A percentile compares a stretch with the other conserved stretches of the same genome.
Evolutionary conservation across 1,140 invertebrate genomes (phyloP).

Genomic region (Sminthurides bifidus): DNA sequence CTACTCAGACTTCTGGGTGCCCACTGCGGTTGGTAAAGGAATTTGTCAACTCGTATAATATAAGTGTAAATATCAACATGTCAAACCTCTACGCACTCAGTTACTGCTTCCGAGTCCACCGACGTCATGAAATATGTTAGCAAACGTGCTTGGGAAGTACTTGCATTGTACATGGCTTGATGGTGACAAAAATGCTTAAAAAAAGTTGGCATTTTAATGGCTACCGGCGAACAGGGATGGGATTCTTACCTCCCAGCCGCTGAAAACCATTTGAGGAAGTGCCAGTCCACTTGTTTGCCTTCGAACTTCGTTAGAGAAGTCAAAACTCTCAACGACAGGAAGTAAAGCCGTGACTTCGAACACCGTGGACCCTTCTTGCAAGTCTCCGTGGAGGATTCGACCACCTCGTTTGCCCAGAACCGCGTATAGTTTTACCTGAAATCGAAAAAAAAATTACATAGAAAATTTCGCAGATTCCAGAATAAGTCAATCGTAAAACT

Average conservation of each 20-base stretch:
- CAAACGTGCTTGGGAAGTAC: no score
- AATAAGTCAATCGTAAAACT: background rate
- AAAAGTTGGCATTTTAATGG: no score
- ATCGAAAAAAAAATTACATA: slow-evolving; percentile 25
- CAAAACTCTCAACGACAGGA: slow-evolving; percentile 92
- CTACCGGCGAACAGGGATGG: no score
- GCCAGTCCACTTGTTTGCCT: slow-evolving; percentile 93
- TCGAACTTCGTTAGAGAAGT: slow-evolving; percentile 79
- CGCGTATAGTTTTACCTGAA: slow-evolving; percentile 81
- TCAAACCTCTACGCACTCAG: no score
- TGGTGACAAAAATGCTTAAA: no score
- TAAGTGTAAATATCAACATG: no score
- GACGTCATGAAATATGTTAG: no score
- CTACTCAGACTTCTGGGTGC: no score
- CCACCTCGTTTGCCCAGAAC: slow-evolving; percentile 80
- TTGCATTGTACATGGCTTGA: no score
- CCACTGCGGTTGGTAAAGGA: no score
- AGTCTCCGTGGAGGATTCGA: slow-evolving; percentile 74
- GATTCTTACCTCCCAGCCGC: slow-evolving; percentile 82
- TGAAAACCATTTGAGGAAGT: slow-evolving; percentile 87
- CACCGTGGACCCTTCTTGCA: slow-evolving; percentile 71
- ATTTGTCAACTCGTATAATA: no score
- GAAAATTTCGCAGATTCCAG: background rate
- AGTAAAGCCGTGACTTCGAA: slow-evolving; percentile 80
- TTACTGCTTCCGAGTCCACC: no score